Percentiles rank a stretch among this genome's conserved stretches.
Evolutionary conservation across 2,797 vertebrate genomes (phyloP).

Genomic region (Xerus rutilus): DNA sequence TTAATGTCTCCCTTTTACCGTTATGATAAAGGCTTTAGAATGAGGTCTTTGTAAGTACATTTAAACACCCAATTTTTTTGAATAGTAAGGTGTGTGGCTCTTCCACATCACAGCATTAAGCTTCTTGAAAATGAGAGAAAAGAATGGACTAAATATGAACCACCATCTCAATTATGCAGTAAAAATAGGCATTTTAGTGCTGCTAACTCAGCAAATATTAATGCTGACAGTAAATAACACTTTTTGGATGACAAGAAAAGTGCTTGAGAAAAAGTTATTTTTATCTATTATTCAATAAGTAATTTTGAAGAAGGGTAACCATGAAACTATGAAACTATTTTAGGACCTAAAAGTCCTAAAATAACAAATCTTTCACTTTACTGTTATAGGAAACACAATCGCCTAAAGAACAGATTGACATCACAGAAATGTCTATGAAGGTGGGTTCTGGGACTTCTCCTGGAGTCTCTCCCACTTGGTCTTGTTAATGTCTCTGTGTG

Average conservation of each 20-base stretch:
- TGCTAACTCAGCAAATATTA: slow-evolving; percentile 9
- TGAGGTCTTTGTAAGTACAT: background rate
- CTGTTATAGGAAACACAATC: background rate
- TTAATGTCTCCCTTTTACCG: slow-evolving; percentile 16
- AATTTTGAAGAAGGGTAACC: slow-evolving; percentile 3
- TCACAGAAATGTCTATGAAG: background rate
- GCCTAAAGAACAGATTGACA: background rate
- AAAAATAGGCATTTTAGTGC: background rate
- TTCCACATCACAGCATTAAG: background rate
- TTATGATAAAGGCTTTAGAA: background rate
- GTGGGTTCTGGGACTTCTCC: background rate
- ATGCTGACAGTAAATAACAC: background rate
- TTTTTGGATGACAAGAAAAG: slow-evolving; percentile 9
- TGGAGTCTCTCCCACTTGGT: background rate
- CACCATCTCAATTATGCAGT: background rate
- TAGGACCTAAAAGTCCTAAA: background rate
- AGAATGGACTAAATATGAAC: slow-evolving; percentile 13
- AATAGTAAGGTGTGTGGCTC: background rate
- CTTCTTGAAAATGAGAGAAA: background rate
- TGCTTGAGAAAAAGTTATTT: slow-evolving; percentile 51
- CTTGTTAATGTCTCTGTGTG: background rate
- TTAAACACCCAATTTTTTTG: background rate
- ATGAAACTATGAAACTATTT: slow-evolving; percentile 38
- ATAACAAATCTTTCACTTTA: background rate
- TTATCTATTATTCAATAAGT: slow-evolving; percentile 4